Conservation (phyloP, 2,113 vertebrate species). For the Macheiramphus alcinus region DNA sequence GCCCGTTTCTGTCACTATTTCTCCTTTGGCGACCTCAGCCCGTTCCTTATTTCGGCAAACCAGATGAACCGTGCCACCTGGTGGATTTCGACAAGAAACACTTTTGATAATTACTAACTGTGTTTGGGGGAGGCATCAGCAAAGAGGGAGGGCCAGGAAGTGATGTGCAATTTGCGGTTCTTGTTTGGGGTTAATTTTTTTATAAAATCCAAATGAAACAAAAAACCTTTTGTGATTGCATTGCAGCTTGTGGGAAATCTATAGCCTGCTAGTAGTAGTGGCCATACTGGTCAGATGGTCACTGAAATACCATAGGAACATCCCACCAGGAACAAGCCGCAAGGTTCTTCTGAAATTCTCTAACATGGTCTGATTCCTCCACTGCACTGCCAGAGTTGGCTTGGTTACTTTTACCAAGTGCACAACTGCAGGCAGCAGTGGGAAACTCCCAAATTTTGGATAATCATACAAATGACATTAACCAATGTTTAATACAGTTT, state of each 20-base stretch:
- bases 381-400: not conserved
- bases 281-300: not conserved
- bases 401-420: not conserved
- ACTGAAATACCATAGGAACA: not conserved
- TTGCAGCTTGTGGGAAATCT: not conserved
- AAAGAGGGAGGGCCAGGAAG: not conserved
- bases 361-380: not conserved
- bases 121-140: not conserved
- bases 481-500: not conserved
- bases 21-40: conserved; percentile 75
- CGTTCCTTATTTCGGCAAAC: conserved; percentile 77
- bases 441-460: not conserved
- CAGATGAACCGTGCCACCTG: conserved; percentile 87
- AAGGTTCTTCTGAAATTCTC: not conserved
- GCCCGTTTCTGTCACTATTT: conserved; percentile 75
- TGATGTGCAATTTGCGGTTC: not conserved
- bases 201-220: not conserved
- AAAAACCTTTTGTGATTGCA: not conserved
- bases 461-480: not conserved
- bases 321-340: not conserved
- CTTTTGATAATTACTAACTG: not conserved
- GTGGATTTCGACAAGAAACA: conserved; percentile 23
- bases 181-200: not conserved
- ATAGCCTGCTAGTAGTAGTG: not conserved
- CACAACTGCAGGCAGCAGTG: not conserved